Evolutionary conservation across 2,888 invertebrate genomes (phyloP).

Genomic region (Cabera pusaria): DNA sequence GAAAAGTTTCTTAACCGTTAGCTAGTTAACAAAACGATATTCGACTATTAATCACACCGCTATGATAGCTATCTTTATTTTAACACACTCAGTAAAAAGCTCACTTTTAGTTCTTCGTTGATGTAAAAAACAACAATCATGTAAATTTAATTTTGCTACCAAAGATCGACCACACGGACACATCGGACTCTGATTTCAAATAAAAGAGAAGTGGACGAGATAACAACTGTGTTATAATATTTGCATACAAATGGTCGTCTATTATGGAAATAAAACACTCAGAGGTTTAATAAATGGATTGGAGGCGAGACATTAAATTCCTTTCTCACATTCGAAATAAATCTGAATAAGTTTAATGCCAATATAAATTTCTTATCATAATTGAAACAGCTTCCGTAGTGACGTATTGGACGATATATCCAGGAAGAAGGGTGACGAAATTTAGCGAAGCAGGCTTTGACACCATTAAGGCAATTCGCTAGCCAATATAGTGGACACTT

Average conservation of each 20-base stretch:
- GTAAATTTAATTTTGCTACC: constrained; percentile 11
- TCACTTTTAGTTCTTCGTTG: constrained; percentile 16
- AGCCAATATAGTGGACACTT: constrained; percentile 80
- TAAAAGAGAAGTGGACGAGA: constrained; percentile 41
- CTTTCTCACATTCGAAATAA: constrained; percentile 32
- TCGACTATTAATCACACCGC: constrained; percentile 62
- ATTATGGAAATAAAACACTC: constrained; percentile 47
- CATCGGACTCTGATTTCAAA: constrained; percentile 23
- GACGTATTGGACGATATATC: constrained; percentile 5
- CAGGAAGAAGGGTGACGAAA: constrained; percentile 51
- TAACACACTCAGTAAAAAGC: constrained; percentile 30
- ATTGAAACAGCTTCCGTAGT: constrained; percentile 18
- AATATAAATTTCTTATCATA: constrained; percentile 30
- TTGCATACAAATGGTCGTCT: constrained; percentile 55
- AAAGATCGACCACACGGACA: constrained; percentile 30
- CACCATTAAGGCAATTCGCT: constrained; percentile 72
- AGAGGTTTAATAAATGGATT: constrained; percentile 43
- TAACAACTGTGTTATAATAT: constrained; percentile 46
- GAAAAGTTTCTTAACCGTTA: constrained; percentile 64
- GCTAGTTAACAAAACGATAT: constrained; percentile 68
- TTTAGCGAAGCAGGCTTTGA: constrained; percentile 59
- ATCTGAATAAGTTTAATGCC: constrained; percentile 16
- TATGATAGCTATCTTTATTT: constrained; percentile 53
- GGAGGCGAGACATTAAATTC: constrained; percentile 29
- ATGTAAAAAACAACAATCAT: constrained; percentile 8